Base-by-base conservation (phyloP, 2,888 invertebrate species). In the Eledona agricola region DNA sequence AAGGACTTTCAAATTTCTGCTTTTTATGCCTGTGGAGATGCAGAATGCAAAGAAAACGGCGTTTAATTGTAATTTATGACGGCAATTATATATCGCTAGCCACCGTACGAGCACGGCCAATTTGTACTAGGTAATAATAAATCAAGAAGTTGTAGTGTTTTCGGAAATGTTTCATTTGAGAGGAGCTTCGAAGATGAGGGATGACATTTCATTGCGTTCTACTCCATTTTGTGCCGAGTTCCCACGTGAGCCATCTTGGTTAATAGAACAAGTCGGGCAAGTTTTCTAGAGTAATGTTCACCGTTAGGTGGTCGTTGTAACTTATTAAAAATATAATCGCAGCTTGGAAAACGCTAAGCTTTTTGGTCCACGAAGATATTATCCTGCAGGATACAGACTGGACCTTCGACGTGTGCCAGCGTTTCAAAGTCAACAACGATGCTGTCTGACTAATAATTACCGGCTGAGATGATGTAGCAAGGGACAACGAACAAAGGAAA, bases 1-100 rank as follows among this genome's bases (percentile, higher is more conserved):
- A 63, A 61, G 42, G 47, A 22, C 37, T 37, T 53, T 47, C 47
- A 57, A 56, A 54, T 52, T 57, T 55, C 52, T 9, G 9, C 9
- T 19, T 34, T 5, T 34, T 19, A 19, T 4, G 19, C 5, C 4
- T 19, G 5, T 19, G 19, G 5, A 4, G 4, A 19, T 5, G 19
- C 5, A 5, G 4, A 4, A 19, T 19, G 5, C 5, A 4, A 4
- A 19, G 5, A 5, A 5, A 19, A 19, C 19, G 19, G 19, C 19
- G 4, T 19, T 19, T 3, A 19, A 19, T 19, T 19, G 3, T 19
- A 19, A 19, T 4, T 19, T 19, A n/a, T n/a, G n/a, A n/a, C n/a
- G n/a, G n/a, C 17, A 17, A 10, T 32, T 32, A 12, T 7, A 10
- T 32, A 4, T 32, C 7, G 17, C 17, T 32, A 13, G 17, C 17